Conservation (phyloP, 92 coral and sea anemone genomes). For the Galaxea fascicularis region DNA sequence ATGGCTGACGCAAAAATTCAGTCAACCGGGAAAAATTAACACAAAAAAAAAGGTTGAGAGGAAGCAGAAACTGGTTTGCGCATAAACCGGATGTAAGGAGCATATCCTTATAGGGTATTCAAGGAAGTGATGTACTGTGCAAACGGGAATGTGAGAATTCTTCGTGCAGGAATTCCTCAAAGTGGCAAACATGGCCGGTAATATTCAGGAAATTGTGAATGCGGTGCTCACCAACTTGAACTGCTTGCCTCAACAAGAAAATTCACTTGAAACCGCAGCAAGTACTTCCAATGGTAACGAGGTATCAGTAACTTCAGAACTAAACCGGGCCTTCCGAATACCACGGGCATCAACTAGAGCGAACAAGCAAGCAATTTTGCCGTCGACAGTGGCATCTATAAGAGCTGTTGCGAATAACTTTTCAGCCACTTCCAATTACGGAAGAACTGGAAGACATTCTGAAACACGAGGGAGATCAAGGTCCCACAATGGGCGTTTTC, state of each 20-base stretch:
- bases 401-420: slow-evolving; percentile 14
- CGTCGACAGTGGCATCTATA: slow-evolving; percentile 12
- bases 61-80: too few species aligned
- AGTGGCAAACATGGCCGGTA: slow-evolving; percentile 23
- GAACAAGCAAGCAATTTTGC: slow-evolving; percentile 23
- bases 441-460: slow-evolving; percentile 6
- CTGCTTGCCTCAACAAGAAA: slow-evolving; percentile 28
- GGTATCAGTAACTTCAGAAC: slow-evolving; percentile 44
- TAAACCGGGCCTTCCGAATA: slow-evolving; percentile 40
- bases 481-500: slow-evolving; percentile 35
- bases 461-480: slow-evolving; percentile 23
- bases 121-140: too few species aligned
- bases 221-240: slow-evolving; percentile 30
- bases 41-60: too few species aligned
- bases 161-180: too few species aligned
- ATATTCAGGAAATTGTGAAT: slow-evolving; percentile 40
- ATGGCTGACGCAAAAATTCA: too few species aligned
- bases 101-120: too few species aligned
- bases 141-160: too few species aligned
- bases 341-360: slow-evolving; percentile 25
- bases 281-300: neutral
- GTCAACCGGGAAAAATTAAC: too few species aligned
- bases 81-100: too few species aligned
- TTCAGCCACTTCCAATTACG: slow-evolving; percentile 19
- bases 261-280: slow-evolving; percentile 7